Conservation (phyloP, 2,888 invertebrate genomes). For the Tholera decimalis region DNA sequence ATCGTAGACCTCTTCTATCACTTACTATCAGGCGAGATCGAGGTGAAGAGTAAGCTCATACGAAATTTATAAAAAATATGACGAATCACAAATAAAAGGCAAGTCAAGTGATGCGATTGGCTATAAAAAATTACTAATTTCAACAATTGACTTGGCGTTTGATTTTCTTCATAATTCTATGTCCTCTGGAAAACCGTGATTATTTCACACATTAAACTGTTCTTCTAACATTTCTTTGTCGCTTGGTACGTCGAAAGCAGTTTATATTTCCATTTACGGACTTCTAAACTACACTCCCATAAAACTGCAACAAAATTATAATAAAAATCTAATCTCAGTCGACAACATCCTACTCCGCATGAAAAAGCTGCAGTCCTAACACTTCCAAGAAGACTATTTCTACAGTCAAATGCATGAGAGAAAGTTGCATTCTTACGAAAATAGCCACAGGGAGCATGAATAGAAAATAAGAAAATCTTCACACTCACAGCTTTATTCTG, state of each 20-base stretch:
- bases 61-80: too few relatives aligned
- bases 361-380: constrained; percentile 14
- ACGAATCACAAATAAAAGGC: too few relatives aligned
- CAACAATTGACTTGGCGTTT: too few relatives aligned
- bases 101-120: not conserved
- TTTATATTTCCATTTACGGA: too few relatives aligned
- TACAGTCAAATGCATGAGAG: constrained; percentile 30
- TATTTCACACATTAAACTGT: not conserved
- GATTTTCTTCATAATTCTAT: too few relatives aligned
- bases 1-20: too few relatives aligned
- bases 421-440: constrained; percentile 49
- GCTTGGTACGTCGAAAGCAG: not conserved
- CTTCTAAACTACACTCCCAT: not conserved
- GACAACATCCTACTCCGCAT: not conserved
- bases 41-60: too few relatives aligned
- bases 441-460: constrained; percentile 34
- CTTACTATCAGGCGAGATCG: too few relatives aligned
- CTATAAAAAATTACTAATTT: not conserved
- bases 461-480: constrained; percentile 42
- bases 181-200: too few relatives aligned
- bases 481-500: constrained; percentile 31
- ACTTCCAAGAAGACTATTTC: constrained; percentile 22
- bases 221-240: not conserved
- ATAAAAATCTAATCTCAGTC: constrained; percentile 42
- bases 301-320: constrained; percentile 4